These are phyloP conservation scores for Coregonus sp. DNA, from an alignment of 2,797 vertebrate genomes.

Conservation along the genomic window DNA sequence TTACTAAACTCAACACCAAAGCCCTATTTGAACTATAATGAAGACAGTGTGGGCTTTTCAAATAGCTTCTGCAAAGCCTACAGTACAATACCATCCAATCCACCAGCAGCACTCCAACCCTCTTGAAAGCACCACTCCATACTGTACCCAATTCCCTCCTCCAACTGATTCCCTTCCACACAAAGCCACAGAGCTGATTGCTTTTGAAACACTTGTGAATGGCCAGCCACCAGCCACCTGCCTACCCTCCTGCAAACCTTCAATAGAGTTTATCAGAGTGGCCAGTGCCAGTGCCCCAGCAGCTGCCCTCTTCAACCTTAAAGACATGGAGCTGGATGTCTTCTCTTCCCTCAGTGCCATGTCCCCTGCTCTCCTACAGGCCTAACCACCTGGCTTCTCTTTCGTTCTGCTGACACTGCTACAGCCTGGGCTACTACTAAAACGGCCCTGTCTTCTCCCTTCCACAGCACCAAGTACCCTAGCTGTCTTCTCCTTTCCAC, in stretches of 20 bases:
- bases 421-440: too few relatives aligned
- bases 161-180: conserved; percentile 42
- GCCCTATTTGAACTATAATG: conserved; percentile 63
- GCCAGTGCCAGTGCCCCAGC: neutral
- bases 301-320: conserved; percentile 42
- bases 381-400: neutral
- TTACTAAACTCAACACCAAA: conserved; percentile 44
- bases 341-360: conserved; percentile 14
- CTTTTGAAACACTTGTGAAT: conserved; percentile 62
- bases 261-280: neutral
- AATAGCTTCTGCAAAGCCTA: conserved; percentile 56
- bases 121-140: conserved; percentile 63
- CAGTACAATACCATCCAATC: neutral
- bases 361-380: conserved; percentile 15
- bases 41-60: conserved; percentile 60
- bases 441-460: too few relatives aligned
- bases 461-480: neutral
- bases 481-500: neutral
- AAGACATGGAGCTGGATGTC: conserved; percentile 38
- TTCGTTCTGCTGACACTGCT: conserved; percentile 8
- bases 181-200: conserved; percentile 56
- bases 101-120: conserved; percentile 50
- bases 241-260: neutral
- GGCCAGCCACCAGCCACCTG: neutral
- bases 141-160: conserved; percentile 55